Base-by-base conservation (phyloP, 2,888 invertebrate species). In the Metalampra italica region DNA sequence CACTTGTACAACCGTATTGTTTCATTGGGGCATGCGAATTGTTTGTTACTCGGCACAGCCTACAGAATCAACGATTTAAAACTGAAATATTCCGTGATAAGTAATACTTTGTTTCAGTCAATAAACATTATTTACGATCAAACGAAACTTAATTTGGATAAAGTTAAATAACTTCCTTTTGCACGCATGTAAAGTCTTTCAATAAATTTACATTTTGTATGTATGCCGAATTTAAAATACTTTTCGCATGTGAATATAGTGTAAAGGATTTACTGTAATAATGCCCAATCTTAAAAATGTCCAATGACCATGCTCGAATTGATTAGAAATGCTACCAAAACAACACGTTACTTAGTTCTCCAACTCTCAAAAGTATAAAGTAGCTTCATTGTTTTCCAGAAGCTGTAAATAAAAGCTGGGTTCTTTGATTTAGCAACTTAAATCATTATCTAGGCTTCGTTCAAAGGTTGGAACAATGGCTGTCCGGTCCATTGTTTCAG, bases 171-270 rank as follows among this genome's bases (percentile, higher is more conserved):
- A 7, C 7, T 36, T n/a, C n/a, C n/a, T 36, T 36, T 36, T 36
- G 36, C 36, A 36, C 36, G 36, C 36, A 36, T n/a, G 36, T 36
- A 36, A 36, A 32, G 9, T 7, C n/a, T 36, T 36, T 12, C 29
- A n/a, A 43, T 43, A 43, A 43, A 43, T 43, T 12, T 43, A 30
- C 43, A 43, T 43, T 29, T n/a, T n/a, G n/a, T n/a, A n/a, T 13
- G 29, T 29, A 13, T 13, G 11, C 30, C 9, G 30, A 42, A 42
- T 42, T 42, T 42, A 29, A n/a, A 43, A 43, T 30, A 43, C 11
- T 2, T 2, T 36, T 36, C n/a, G 36, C 36, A 36, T 5, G 36
- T 36, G n/a, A 22, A 22, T 5, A 22, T 5, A 22, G 22, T 22
- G 22, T 22, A 22, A 5, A 3, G 5, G 5, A 22, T 22, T 22